phyloP scores from a whole-genome alignment of 1,140 invertebrate species.

The Brachionus rubens region DNA sequence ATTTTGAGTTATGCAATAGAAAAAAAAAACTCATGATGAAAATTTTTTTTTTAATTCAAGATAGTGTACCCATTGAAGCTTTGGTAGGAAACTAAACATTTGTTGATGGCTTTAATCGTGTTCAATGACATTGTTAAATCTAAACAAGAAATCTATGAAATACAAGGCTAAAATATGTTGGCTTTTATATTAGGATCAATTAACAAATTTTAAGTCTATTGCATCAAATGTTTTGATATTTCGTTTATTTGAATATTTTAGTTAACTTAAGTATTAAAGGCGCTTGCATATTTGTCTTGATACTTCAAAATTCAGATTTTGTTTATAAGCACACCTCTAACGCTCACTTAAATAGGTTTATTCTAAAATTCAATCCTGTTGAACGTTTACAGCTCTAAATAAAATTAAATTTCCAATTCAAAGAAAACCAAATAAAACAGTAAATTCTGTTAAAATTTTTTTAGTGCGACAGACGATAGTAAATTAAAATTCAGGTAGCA shows the following conservation, averaged over 20 bases:
- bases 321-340: not conserved
- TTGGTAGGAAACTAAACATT: not conserved
- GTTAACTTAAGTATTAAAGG: no score
- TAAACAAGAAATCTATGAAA: not conserved
- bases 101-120: not conserved
- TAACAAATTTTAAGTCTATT: not conserved
- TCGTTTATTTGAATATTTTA: no score
- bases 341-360: not conserved
- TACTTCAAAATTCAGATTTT: not conserved
- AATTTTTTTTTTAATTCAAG: not conserved
- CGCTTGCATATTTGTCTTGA: no score
- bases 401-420: not conserved
- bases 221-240: no score
- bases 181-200: not conserved
- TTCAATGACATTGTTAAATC: constrained; percentile 4
- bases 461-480: no score
- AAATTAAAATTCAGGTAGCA: no score
- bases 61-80: constrained; percentile 1
- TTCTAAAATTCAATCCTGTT: not conserved
- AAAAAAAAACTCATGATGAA: not conserved
- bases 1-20: no score
- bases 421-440: no score
- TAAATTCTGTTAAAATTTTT: no score
- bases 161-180: not conserved
- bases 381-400: no score